A percentile compares a stretch with the other conserved stretches of the same genome.
phyloP scores from a whole-genome alignment of 2,797 vertebrate genomes.

The Spinus olivaceus region DNA sequence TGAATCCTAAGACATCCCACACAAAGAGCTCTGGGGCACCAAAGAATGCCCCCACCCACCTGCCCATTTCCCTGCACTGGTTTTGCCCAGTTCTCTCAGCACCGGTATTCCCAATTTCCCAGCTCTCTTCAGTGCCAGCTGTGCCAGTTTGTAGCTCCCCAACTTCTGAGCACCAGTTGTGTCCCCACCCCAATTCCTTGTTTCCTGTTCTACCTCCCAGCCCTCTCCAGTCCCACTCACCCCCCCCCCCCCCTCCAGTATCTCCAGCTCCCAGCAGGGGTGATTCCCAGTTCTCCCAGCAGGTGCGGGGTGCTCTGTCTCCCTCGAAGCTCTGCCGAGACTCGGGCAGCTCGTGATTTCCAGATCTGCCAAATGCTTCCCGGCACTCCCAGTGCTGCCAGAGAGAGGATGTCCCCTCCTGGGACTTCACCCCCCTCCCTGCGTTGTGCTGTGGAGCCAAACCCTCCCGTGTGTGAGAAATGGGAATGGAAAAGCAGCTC shows the following conservation, averaged over 20 bases:
- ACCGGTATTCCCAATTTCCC: not conserved
- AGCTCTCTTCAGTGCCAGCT: not conserved
- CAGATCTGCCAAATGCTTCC: not conserved
- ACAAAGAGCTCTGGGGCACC: not conserved
- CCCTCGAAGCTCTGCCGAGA: fast-evolving
- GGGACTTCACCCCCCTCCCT: not conserved
- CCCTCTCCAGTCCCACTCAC: not conserved
- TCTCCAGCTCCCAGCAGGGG: not conserved
- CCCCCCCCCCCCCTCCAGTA: not conserved
- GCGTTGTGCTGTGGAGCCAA: not conserved
- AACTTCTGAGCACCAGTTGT: not conserved
- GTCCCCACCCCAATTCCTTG: not conserved
- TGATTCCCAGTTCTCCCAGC: not conserved
- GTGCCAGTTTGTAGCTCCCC: not conserved
- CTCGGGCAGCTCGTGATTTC: not conserved
- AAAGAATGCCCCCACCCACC: too few relatives aligned
- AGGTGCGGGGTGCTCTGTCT: not conserved
- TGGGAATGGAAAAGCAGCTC: not conserved
- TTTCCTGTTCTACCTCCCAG: not conserved
- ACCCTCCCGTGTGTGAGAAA: not conserved
- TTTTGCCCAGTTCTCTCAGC: not conserved
- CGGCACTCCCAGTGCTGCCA: not conserved
- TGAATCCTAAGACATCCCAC: not conserved
- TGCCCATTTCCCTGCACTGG: too few relatives aligned
- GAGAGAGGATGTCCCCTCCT: not conserved